A percentile compares a stretch with the other conserved stretches of the same genome.
phyloP scores from a whole-genome alignment of 2,888 invertebrate species.

The Hartigia nigra region DNA sequence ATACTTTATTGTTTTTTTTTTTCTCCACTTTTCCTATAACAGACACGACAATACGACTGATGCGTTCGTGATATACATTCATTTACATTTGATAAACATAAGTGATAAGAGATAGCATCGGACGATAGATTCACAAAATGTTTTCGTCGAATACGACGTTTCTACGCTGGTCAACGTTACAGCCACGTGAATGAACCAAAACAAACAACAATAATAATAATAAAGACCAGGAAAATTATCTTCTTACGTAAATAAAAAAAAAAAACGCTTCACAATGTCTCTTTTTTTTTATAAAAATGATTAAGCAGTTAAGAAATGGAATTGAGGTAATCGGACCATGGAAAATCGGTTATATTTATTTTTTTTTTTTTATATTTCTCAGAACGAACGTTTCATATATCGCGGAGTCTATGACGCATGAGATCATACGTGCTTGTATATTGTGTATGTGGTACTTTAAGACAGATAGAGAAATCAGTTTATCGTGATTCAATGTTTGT shows the following conservation, averaged over 20 bases:
- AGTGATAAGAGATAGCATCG: not conserved
- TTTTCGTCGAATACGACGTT: not conserved
- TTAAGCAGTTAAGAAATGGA: too few species aligned
- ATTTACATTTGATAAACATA: not conserved
- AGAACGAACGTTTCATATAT: not conserved
- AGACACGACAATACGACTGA: not conserved
- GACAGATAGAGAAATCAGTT: not conserved
- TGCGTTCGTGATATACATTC: not conserved
- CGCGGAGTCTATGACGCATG: not conserved
- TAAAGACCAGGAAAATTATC: too few species aligned
- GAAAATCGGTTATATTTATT: not conserved
- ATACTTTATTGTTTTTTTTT: not conserved
- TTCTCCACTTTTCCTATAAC: not conserved
- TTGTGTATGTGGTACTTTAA: not conserved
- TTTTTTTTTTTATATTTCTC: not conserved
- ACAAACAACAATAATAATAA: too few species aligned
- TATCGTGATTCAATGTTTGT: slow-evolving; percentile 34
- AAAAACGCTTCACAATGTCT: too few species aligned
- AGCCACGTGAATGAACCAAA: too few species aligned
- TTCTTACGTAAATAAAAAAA: too few species aligned
- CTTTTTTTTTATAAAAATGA: too few species aligned
- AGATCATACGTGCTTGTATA: not conserved
- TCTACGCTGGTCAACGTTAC: not conserved
- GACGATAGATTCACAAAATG: not conserved
- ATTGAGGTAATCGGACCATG: too few species aligned